Evolutionary conservation across 2,888 invertebrate genomes (phyloP).

Genomic region (Linyphia triangularis): DNA sequence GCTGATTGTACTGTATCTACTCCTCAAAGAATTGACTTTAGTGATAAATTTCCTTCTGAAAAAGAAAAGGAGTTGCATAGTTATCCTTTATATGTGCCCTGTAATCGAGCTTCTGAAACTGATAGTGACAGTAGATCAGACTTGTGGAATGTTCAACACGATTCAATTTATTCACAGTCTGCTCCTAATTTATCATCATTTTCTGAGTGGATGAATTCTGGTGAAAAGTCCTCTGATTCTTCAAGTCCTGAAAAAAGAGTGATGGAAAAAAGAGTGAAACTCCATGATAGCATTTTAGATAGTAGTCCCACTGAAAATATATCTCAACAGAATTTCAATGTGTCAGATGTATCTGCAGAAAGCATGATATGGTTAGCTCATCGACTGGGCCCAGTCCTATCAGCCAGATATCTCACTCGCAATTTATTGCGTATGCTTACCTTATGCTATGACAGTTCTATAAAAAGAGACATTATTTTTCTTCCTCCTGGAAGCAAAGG

Average conservation of each 20-base stretch:
- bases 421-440: slow-evolving; percentile 96
- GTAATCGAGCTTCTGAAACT: slow-evolving; percentile 19
- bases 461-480: slow-evolving; percentile 79
- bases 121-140: slow-evolving; percentile 16
- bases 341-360: slow-evolving; percentile 90
- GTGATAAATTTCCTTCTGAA: slow-evolving; percentile 41
- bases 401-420: slow-evolving; percentile 92
- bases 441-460: slow-evolving; percentile 92
- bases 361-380: slow-evolving; percentile 95
- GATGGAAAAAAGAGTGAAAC: neutral
- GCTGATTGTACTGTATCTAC: slow-evolving; percentile 43
- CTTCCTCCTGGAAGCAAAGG: slow-evolving; percentile 41
- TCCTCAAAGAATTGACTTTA: neutral
- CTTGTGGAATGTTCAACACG: slow-evolving; percentile 30
- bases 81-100: slow-evolving; percentile 16
- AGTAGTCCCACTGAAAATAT: neutral
- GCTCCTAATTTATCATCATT: slow-evolving; percentile 63
- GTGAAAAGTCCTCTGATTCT: neutral
- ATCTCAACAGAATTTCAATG: slow-evolving; percentile 76
- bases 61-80: slow-evolving; percentile 15
- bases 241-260: neutral
- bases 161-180: slow-evolving; percentile 60
- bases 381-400: slow-evolving; percentile 94
- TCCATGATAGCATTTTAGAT: slow-evolving; percentile 14
- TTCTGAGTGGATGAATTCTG: slow-evolving; percentile 24